Conservation (phyloP, 2,888 invertebrate species). For the Serripes groenlandicus region DNA sequence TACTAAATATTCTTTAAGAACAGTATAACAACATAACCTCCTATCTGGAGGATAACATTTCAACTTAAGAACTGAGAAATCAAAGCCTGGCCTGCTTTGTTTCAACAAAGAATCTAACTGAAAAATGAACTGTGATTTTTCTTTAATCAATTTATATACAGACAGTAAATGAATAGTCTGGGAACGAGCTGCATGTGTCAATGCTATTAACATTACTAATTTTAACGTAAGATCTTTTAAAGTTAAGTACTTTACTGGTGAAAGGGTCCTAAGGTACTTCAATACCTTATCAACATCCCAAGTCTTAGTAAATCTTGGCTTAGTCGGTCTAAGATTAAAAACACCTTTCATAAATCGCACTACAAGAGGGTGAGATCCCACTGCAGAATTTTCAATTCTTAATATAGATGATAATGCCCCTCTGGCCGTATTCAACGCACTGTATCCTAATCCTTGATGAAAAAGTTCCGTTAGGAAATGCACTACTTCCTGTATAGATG, state of each 20-base stretch:
- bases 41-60: constrained; percentile 30
- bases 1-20: constrained; percentile 45
- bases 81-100: constrained; percentile 36
- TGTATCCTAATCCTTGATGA: constrained; percentile 29
- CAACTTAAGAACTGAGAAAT: constrained; percentile 21
- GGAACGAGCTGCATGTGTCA: background rate
- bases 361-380: constrained; percentile 22
- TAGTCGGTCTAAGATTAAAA: background rate
- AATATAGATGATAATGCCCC: constrained; percentile 29
- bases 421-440: constrained; percentile 27
- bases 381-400: background rate
- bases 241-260: constrained; percentile 4
- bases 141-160: background rate
- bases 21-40: constrained; percentile 44
- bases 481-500: constrained; percentile 16
- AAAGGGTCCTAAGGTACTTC: constrained; percentile 1
- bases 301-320: constrained; percentile 1
- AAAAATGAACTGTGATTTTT: background rate
- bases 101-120: constrained; percentile 33
- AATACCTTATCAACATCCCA: constrained; percentile 3
- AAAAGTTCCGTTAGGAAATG: constrained; percentile 37
- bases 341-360: constrained; percentile 8
- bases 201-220: constrained; percentile 6
- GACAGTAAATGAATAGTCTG: constrained; percentile 15
- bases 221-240: constrained; percentile 8